A percentile compares a stretch with the other conserved stretches of the same genome.
These are phyloP conservation scores for Vipera ursinii DNA, from an alignment of 2,797 vertebrate genomes.

Conservation along the genomic window DNA sequence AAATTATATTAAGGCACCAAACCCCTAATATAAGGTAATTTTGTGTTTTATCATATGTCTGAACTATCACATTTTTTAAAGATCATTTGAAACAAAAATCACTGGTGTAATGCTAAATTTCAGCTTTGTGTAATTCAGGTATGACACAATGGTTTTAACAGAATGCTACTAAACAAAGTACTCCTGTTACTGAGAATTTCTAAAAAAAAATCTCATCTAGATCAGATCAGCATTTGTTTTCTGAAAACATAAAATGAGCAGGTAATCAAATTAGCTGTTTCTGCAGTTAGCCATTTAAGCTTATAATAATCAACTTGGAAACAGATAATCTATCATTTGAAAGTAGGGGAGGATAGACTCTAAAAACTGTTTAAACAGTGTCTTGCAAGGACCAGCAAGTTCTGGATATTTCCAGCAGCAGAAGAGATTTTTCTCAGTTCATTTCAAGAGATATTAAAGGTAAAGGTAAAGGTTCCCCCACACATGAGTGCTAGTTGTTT, in stretches of 20 bases:
- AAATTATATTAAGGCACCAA: background rate
- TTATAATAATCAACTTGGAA: background rate
- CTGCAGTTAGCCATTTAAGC: background rate
- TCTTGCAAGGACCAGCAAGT: background rate
- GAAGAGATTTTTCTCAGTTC: background rate
- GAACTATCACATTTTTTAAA: background rate
- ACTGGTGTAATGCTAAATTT: conserved; percentile 12
- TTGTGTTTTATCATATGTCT: background rate
- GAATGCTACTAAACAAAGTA: conserved; percentile 1
- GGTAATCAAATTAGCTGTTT: conserved; percentile 13
- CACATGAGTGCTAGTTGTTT: too few relatives aligned
- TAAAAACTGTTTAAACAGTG: background rate
- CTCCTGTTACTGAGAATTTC: background rate
- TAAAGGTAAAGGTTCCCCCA: too few relatives aligned
- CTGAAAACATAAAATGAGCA: background rate
- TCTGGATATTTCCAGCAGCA: background rate
- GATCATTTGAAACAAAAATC: background rate
- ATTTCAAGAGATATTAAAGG: background rate
- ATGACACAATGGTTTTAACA: background rate
- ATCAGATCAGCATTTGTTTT: background rate
- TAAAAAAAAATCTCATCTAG: background rate
- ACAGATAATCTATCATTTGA: background rate
- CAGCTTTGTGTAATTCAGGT: conserved; percentile 5
- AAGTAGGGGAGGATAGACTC: background rate
- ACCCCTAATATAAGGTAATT: background rate